phyloP scores from a whole-genome alignment of 2,888 invertebrate species.

The Neria commutata region DNA sequence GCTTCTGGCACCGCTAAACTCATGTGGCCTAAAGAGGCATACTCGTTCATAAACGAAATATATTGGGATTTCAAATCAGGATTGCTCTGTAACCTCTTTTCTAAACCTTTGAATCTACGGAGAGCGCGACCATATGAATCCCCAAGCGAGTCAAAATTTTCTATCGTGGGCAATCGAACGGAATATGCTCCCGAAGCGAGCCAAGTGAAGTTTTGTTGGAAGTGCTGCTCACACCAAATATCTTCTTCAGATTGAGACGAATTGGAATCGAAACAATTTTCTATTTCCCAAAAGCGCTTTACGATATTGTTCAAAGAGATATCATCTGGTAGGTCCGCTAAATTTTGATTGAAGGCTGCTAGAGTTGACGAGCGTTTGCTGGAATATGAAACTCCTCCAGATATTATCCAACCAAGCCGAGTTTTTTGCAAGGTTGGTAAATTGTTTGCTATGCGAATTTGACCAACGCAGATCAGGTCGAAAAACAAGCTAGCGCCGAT shows the following conservation, averaged over 20 bases:
- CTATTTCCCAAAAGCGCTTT: conserved; percentile 10
- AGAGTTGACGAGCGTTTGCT: background rate
- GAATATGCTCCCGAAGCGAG: conserved; percentile 13
- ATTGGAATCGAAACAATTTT: background rate
- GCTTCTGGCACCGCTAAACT: background rate
- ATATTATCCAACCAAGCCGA: conserved; percentile 19
- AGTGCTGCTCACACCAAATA: conserved; percentile 15
- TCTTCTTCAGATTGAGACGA: background rate
- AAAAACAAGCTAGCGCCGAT: conserved; percentile 19
- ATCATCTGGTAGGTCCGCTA: background rate
- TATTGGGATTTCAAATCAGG: background rate
- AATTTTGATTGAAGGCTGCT: background rate
- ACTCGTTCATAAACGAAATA: background rate
- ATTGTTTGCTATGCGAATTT: conserved; percentile 13
- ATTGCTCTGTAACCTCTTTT: conserved; percentile 14
- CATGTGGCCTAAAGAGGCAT: background rate
- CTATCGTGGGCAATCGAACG: conserved; percentile 13
- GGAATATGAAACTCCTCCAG: background rate
- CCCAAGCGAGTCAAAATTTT: background rate
- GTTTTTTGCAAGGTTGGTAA: conserved; percentile 17
- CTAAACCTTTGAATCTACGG: conserved; percentile 13
- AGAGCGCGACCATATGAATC: conserved; percentile 15
- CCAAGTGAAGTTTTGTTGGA: conserved; percentile 3
- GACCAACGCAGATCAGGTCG: conserved; percentile 12
- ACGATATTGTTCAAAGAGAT: background rate